Percentiles rank a stretch among this genome's conserved stretches.
Evolutionary conservation across 2,797 vertebrate species (phyloP).

Genomic region (Sebastolobus alascanus): DNA sequence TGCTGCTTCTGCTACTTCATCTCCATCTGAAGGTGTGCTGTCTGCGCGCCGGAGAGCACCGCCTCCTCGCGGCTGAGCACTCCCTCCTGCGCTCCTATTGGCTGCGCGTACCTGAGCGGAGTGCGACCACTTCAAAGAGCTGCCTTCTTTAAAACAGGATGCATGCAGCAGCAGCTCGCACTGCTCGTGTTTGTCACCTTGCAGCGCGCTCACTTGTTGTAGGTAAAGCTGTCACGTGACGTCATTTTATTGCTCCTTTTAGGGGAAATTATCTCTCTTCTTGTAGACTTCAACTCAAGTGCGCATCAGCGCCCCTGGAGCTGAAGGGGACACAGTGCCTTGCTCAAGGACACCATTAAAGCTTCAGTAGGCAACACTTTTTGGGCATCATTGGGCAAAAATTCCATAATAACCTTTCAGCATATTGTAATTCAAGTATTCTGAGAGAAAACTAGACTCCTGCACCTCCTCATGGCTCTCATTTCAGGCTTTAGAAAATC

Average conservation of each 20-base stretch:
- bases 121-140: conserved; percentile 28
- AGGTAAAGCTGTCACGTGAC: neutral
- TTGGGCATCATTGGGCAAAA: too few species aligned
- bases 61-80: conserved; percentile 69
- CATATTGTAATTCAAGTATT: too few species aligned
- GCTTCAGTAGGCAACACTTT: too few species aligned
- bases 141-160: neutral
- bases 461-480: too few species aligned
- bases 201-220: neutral
- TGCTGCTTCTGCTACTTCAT: conserved; percentile 68
- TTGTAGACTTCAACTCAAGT: neutral
- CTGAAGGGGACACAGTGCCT: neutral
- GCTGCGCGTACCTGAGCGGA: conserved; percentile 81
- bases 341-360: conserved; percentile 24
- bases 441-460: too few species aligned
- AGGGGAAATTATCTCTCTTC: neutral
- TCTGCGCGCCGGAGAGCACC: conserved; percentile 55
- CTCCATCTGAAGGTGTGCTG: conserved; percentile 85
- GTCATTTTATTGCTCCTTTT: neutral
- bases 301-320: neutral
- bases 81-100: conserved; percentile 78
- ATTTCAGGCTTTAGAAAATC: too few species aligned
- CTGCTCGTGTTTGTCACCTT: neutral
- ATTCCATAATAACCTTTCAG: too few species aligned
- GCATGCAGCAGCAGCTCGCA: neutral